Conservation (phyloP, 2,113 vertebrate species). For the Ciconia boyciana region DNA sequence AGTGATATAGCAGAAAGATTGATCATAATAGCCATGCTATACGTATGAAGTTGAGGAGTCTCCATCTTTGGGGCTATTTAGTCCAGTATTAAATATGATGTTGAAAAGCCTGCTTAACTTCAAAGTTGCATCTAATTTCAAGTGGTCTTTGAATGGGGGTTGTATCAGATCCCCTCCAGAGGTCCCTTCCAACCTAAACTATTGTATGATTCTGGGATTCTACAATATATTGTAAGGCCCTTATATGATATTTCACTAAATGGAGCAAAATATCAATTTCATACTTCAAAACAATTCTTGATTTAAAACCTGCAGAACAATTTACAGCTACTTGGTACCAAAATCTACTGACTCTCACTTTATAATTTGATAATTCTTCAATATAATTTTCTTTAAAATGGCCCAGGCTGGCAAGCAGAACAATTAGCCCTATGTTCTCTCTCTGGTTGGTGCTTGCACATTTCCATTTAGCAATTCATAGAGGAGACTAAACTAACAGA, state of each 20-base stretch:
- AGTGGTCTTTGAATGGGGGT: not conserved
- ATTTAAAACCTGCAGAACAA: not conserved
- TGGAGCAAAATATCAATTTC: not conserved
- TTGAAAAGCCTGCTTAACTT: not conserved
- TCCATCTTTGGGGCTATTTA: not conserved
- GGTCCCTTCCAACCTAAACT: not conserved
- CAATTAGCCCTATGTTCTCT: conserved; percentile 7
- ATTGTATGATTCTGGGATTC: not conserved
- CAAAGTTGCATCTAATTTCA: not conserved
- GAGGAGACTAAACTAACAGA: conserved; percentile 50
- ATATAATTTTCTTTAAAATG: not conserved
- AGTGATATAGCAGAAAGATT: not conserved
- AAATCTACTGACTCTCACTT: not conserved
- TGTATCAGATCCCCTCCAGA: not conserved
- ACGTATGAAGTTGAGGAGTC: not conserved
- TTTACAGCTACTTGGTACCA: not conserved
- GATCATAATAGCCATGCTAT: not conserved
- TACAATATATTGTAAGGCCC: not conserved
- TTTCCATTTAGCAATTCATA: conserved; percentile 21
- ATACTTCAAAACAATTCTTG: not conserved
- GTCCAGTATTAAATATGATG: not conserved
- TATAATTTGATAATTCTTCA: conserved; percentile 3
- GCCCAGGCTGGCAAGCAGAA: not conserved
- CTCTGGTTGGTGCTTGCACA: not conserved
- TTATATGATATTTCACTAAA: not conserved